These are phyloP conservation scores for Laticauda laticaudata DNA, from an alignment of 2,113 vertebrate genomes.

Conservation along the genomic window DNA sequence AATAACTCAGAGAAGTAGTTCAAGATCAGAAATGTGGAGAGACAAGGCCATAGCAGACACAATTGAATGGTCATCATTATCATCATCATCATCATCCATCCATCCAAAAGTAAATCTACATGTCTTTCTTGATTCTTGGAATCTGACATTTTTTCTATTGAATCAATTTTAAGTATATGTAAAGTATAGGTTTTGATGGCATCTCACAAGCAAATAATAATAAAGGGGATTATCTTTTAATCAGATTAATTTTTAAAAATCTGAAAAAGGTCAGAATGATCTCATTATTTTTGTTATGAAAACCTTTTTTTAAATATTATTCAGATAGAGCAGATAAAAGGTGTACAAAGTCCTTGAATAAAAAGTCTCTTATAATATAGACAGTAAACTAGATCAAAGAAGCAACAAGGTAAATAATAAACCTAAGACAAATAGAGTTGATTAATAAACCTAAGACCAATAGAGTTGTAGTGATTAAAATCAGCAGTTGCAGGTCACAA, in stretches of 20 bases:
- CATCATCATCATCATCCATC: background rate
- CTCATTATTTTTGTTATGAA: background rate
- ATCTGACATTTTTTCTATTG: background rate
- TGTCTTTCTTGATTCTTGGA: background rate
- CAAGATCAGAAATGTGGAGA: background rate
- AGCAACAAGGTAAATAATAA: background rate
- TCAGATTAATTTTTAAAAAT: background rate
- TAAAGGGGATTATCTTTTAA: background rate
- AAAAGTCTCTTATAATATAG: background rate
- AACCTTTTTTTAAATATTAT: background rate
- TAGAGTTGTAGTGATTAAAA: background rate
- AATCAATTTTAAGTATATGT: background rate
- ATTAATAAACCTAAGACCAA: background rate
- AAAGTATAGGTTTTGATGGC: background rate
- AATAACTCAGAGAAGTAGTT: background rate
- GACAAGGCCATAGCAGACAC: background rate
- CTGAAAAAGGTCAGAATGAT: background rate
- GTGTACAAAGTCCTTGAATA: background rate
- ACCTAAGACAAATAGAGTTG: background rate
- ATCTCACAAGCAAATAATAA: background rate
- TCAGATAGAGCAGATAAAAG: constrained; percentile 22
- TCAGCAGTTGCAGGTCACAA: background rate
- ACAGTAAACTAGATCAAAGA: background rate
- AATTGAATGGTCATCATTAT: background rate
- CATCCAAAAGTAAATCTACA: background rate